Conservation (phyloP, 2,888 invertebrate species). For the Coremacera marginata region DNA sequence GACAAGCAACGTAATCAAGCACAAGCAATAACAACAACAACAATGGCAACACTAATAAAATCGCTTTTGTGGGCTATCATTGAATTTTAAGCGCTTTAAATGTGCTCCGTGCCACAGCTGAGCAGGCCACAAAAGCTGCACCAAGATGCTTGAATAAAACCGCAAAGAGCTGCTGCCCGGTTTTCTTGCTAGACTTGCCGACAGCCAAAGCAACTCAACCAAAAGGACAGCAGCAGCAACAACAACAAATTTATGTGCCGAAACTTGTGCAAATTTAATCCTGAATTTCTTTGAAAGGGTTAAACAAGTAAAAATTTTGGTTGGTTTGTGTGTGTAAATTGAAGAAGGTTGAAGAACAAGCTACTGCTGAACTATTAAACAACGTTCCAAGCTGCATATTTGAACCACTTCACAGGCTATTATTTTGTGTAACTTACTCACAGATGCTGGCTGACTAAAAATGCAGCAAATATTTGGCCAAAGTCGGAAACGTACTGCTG, state of each 20-base stretch:
- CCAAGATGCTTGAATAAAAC: not conserved
- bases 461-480: too few species aligned
- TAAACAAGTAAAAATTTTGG: not conserved
- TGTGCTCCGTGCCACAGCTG: not conserved
- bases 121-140: slow-evolving; percentile 44
- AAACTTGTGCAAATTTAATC: slow-evolving; percentile 13
- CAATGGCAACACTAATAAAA: slow-evolving; percentile 22
- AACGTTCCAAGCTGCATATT: too few species aligned
- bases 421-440: too few species aligned
- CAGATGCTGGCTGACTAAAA: too few species aligned
- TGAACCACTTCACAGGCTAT: too few species aligned
- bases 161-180: slow-evolving; percentile 7
- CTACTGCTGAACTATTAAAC: too few species aligned
- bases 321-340: not conserved
- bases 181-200: too few species aligned
- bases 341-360: too few species aligned
- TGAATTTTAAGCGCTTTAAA: slow-evolving; percentile 19
- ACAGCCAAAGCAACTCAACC: not conserved
- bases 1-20: slow-evolving; percentile 8
- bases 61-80: slow-evolving; percentile 29
- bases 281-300: not conserved
- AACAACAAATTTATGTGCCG: slow-evolving; percentile 16
- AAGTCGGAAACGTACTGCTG: too few species aligned
- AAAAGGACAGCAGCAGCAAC: not conserved
- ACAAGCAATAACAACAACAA: not conserved